Conservation (phyloP, 2,888 invertebrate species). For the Synergus japonicus region DNA sequence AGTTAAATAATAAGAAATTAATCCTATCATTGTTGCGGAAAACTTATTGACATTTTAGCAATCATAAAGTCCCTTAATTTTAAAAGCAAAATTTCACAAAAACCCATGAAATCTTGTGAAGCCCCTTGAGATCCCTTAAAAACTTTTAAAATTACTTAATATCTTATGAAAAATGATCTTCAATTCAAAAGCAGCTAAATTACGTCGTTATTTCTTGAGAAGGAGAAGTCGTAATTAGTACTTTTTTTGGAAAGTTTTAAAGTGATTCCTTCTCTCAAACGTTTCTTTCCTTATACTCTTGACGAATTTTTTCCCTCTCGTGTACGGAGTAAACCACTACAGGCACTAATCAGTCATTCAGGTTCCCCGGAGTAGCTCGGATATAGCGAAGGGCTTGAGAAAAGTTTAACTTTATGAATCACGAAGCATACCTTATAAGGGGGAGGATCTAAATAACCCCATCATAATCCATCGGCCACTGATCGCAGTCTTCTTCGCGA, state of each 20-base stretch:
- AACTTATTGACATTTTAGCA: too few species aligned
- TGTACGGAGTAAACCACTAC: neutral
- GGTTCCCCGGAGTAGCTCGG: neutral
- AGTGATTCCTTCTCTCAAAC: neutral
- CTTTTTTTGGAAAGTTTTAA: conserved; percentile 20
- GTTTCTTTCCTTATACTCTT: conserved; percentile 1
- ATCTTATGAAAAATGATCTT: neutral
- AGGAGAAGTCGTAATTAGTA: conserved; percentile 23
- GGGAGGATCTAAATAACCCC: neutral
- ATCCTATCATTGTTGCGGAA: too few species aligned
- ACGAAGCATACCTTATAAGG: conserved; percentile 56
- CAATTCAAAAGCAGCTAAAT: conserved; percentile 17
- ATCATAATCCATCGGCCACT: neutral
- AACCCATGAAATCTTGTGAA: too few species aligned
- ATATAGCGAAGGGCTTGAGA: conserved; percentile 37
- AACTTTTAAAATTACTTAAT: too few species aligned
- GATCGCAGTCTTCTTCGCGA: conserved; percentile 14
- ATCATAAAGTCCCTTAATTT: too few species aligned
- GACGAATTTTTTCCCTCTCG: neutral
- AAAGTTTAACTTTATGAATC: conserved; percentile 62
- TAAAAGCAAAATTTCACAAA: too few species aligned
- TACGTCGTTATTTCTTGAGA: conserved; percentile 22
- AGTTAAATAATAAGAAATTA: too few species aligned
- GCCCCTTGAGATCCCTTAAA: too few species aligned
- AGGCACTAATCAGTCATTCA: conserved; percentile 14